Percentiles rank a stretch among this genome's conserved stretches.
Conservation (phyloP, 2,113 vertebrate genomes). For the Strix aluco region DNA sequence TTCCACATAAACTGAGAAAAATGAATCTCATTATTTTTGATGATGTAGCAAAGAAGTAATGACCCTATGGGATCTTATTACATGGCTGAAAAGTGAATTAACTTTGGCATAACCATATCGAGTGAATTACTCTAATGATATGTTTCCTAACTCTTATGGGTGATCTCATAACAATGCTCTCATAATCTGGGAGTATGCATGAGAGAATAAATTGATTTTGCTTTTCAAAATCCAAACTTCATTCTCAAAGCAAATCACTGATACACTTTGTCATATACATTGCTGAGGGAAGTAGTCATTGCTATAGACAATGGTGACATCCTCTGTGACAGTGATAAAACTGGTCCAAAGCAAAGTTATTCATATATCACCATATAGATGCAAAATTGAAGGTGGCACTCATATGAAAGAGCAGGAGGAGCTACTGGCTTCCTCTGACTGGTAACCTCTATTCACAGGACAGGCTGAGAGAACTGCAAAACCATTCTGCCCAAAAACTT, state of each 20-base stretch:
- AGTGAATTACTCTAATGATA: slow-evolving; percentile 52
- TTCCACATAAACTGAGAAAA: slow-evolving; percentile 49
- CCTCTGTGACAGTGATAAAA: neutral
- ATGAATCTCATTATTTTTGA: slow-evolving; percentile 62
- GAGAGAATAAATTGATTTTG: slow-evolving; percentile 5
- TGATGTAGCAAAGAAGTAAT: slow-evolving; percentile 55
- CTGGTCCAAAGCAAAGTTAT: neutral
- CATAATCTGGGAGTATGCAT: neutral
- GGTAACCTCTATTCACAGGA: neutral
- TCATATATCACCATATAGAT: accelerated
- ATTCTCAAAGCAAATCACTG: neutral
- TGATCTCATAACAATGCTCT: slow-evolving; percentile 50
- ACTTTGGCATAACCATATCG: slow-evolving; percentile 18
- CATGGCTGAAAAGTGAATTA: slow-evolving; percentile 63
- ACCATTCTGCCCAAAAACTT: neutral
- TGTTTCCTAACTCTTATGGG: slow-evolving; percentile 26
- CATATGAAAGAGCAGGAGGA: neutral
- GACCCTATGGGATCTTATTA: slow-evolving; percentile 54
- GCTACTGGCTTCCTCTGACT: neutral
- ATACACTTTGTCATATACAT: neutral
- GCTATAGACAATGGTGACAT: neutral
- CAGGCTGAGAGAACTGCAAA: neutral
- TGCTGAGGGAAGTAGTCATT: neutral
- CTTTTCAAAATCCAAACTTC: neutral
- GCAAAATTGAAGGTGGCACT: neutral